A percentile compares a stretch with the other conserved stretches of the same genome.
phyloP scores from a whole-genome alignment of 2,113 vertebrate genomes.

The Malurus elegans region DNA sequence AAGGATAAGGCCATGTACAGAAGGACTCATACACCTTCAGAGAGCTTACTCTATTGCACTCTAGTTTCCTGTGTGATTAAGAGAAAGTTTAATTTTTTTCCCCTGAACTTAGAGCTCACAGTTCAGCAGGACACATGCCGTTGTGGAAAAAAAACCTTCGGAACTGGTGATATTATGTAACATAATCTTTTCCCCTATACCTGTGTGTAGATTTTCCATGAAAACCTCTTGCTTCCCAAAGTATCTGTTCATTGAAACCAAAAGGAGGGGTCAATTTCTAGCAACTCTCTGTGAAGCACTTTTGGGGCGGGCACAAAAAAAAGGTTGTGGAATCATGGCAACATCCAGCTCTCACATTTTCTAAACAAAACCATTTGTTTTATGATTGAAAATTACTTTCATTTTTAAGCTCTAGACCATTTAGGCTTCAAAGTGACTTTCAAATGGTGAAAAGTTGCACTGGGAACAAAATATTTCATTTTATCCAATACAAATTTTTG shows the following conservation, averaged over 20 bases:
- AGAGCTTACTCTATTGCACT: neutral
- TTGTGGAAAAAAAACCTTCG: neutral
- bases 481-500: neutral
- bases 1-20: neutral
- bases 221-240: neutral
- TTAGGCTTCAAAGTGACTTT: neutral
- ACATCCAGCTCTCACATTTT: neutral
- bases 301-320: neutral
- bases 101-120: neutral
- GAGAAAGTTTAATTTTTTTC: neutral
- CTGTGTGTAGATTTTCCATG: neutral
- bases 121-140: neutral
- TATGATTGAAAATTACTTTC: constrained; percentile 16
- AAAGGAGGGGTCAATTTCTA: neutral
- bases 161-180: neutral
- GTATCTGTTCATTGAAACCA: neutral
- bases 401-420: constrained; percentile 16
- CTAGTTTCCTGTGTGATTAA: neutral
- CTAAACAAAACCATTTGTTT: constrained; percentile 31
- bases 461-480: neutral
- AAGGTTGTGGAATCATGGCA: neutral
- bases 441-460: neutral
- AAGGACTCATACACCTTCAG: neutral
- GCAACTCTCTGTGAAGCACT: neutral
- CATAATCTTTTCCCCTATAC: neutral